These are phyloP conservation scores for Magallana nippona DNA, from an alignment of 2,888 invertebrate genomes.

Conservation along the genomic window DNA sequence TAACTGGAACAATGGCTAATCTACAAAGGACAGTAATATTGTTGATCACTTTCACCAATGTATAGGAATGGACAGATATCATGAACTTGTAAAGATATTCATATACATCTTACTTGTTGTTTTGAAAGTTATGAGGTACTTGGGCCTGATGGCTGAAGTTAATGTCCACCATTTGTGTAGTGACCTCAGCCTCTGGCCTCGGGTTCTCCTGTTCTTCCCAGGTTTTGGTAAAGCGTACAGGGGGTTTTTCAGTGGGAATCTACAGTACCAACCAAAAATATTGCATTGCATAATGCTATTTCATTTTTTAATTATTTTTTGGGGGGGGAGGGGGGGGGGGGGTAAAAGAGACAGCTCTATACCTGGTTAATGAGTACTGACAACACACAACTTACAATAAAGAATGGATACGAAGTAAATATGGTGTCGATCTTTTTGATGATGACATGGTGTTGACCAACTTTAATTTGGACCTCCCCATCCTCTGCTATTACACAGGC, in stretches of 20 bases:
- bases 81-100: no score
- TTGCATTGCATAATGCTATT: no score
- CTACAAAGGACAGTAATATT: slow-evolving; percentile 59
- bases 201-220: slow-evolving; percentile 59
- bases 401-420: slow-evolving; percentile 81
- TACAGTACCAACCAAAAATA: slow-evolving; percentile 42
- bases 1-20: slow-evolving; percentile 86
- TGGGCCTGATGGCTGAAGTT: slow-evolving; percentile 83
- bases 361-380: no score
- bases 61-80: no score
- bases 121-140: slow-evolving; percentile 84
- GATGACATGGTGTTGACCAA: slow-evolving; percentile 87
- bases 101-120: slow-evolving; percentile 70
- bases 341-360: no score
- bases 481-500: slow-evolving; percentile 83
- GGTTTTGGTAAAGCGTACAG: slow-evolving; percentile 78
- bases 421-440: slow-evolving; percentile 84
- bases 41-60: no score
- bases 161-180: slow-evolving; percentile 83
- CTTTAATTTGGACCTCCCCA: slow-evolving; percentile 82
- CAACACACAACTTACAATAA: slow-evolving; percentile 57
- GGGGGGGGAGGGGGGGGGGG: no score
- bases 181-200: slow-evolving; percentile 75
- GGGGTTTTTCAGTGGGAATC: slow-evolving; percentile 71
- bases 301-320: no score